Evolutionary conservation across 2,113 vertebrate species (phyloP).

Genomic region (Piaya cayana): DNA sequence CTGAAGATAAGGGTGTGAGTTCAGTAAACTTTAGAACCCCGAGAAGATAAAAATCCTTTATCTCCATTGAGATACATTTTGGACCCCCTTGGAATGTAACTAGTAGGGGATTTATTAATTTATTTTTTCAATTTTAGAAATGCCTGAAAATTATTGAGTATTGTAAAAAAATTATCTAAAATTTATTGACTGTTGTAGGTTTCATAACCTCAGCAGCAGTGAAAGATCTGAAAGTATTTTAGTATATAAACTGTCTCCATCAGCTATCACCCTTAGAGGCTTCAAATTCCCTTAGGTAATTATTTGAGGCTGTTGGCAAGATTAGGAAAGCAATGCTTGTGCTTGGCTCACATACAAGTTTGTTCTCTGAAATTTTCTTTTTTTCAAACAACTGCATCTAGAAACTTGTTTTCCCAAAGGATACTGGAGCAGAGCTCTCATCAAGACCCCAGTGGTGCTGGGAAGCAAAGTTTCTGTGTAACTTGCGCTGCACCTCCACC

Average conservation of each 20-base stretch:
- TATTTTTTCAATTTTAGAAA: neutral
- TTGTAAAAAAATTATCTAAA: neutral
- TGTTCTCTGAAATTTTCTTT: neutral
- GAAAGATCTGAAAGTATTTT: neutral
- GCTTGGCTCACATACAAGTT: neutral
- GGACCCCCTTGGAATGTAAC: neutral
- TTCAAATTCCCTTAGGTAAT: neutral
- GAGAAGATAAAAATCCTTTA: neutral
- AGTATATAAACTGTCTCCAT: neutral
- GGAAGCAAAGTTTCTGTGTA: neutral
- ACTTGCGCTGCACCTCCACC: rapidly evolving
- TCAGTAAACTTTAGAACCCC: neutral
- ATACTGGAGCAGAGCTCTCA: neutral
- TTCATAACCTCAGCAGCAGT: neutral
- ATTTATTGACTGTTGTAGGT: neutral
- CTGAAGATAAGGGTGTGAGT: neutral
- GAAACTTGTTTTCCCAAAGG: neutral
- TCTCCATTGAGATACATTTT: rapidly evolving
- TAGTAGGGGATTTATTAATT: neutral
- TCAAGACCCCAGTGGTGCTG: neutral
- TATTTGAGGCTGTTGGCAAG: neutral
- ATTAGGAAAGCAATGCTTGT: neutral
- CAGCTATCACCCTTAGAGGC: neutral
- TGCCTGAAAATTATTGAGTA: neutral
- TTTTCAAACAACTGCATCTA: neutral